These are phyloP conservation scores for Chaenogobius annularis DNA, from an alignment of 2,113 vertebrate genomes.

Conservation along the genomic window DNA sequence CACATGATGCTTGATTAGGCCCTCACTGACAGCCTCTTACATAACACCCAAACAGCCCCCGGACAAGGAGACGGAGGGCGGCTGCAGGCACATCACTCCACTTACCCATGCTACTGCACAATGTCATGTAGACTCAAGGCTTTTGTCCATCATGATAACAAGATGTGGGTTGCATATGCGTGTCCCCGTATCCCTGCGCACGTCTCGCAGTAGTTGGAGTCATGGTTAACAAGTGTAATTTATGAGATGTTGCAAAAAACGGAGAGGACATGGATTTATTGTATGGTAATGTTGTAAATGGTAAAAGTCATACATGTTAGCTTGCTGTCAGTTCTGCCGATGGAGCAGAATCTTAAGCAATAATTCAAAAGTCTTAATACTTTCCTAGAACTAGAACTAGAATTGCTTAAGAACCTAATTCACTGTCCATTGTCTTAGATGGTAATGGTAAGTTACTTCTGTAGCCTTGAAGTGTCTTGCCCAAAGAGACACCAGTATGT, in stretches of 20 bases:
- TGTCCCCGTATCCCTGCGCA: not conserved
- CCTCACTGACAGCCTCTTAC: conserved; percentile 58
- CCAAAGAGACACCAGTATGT: not conserved
- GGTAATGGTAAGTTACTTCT: not conserved
- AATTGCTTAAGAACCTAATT: too few relatives aligned
- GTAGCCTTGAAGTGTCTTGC: not conserved
- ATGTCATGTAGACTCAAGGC: conserved; percentile 36
- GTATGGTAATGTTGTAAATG: conserved; percentile 52
- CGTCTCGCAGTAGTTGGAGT: conserved; percentile 12
- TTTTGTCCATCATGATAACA: not conserved
- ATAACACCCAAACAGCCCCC: conserved; percentile 60
- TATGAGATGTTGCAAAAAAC: conserved; percentile 1
- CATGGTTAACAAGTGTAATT: conserved; percentile 8
- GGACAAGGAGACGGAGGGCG: conserved; percentile 53
- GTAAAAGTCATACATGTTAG: conserved; percentile 62
- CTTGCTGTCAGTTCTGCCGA: conserved; percentile 36
- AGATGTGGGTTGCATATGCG: not conserved
- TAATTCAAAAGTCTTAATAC: too few relatives aligned
- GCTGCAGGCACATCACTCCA: conserved; percentile 54
- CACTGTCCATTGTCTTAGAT: too few relatives aligned
- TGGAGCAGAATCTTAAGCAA: not conserved
- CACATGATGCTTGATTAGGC: conserved; percentile 52
- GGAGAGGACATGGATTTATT: not conserved
- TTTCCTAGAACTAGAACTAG: too few relatives aligned
- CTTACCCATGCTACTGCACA: conserved; percentile 67